Conservation (phyloP, 2,113 vertebrate genomes). For the Chiloscyllium plagiosum region DNA sequence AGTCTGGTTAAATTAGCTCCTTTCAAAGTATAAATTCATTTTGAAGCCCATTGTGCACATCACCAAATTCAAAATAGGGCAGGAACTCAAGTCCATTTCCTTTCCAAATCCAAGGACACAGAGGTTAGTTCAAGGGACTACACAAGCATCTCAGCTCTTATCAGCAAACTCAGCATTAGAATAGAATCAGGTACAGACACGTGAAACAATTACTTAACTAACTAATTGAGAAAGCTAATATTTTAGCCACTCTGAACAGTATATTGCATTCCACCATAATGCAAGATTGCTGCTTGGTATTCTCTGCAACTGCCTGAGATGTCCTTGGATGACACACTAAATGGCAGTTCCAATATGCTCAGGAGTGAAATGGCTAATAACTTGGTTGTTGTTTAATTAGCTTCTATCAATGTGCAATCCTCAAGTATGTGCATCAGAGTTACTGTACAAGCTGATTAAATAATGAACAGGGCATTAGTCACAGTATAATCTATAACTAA, state of each 20-base stretch:
- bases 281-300: background rate
- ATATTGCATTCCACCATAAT: background rate
- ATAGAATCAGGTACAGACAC: background rate
- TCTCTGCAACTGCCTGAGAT: background rate
- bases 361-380: background rate
- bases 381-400: background rate
- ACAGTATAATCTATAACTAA: background rate
- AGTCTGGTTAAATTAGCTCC: too few species aligned
- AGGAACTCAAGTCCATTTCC: background rate
- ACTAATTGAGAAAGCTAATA: background rate
- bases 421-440: background rate
- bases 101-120: background rate
- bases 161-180: background rate
- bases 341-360: background rate
- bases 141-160: background rate
- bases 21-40: too few species aligned
- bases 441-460: conserved; percentile 6
- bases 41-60: background rate
- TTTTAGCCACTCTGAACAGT: background rate
- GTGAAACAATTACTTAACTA: background rate
- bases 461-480: too few species aligned
- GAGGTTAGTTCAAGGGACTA: background rate
- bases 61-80: background rate
- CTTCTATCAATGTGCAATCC: background rate
- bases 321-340: background rate